Conservation (phyloP, 2,797 vertebrate genomes). For the Heliangelus exortis region DNA sequence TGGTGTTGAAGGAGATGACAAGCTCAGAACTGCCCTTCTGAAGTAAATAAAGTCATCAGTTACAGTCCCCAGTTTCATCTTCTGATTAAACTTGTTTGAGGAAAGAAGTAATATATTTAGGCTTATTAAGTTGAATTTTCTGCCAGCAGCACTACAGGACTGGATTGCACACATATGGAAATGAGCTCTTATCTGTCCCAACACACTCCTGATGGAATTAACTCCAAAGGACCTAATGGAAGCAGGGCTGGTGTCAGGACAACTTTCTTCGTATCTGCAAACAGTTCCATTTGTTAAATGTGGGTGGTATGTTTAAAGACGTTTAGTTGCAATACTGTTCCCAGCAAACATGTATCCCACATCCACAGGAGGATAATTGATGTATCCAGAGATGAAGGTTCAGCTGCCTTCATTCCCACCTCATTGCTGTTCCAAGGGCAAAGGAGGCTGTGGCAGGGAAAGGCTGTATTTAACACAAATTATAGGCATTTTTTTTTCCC, state of each 20-base stretch:
- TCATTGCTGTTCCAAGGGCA: neutral
- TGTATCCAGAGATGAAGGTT: neutral
- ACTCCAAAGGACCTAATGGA: neutral
- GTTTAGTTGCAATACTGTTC: neutral
- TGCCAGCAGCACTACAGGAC: neutral
- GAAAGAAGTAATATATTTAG: slow-evolving; percentile 4
- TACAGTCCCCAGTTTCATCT: neutral
- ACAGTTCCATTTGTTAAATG: neutral
- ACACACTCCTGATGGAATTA: neutral
- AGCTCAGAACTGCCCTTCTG: neutral
- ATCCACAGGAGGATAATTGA: neutral
- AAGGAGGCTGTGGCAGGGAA: neutral
- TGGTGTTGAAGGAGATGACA: neutral
- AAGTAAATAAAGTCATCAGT: neutral
- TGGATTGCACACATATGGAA: neutral
- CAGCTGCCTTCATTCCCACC: neutral
- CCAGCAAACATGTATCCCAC: neutral
- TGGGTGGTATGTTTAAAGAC: neutral
- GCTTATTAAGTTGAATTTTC: neutral
- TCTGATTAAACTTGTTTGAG: neutral
- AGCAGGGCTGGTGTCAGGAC: neutral
- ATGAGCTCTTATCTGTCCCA: slow-evolving; percentile 28
- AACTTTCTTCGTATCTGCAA: neutral
- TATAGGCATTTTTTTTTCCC: neutral
- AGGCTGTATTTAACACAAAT: neutral